Evolutionary conservation across 2,113 vertebrate species (phyloP).

Genomic region (Pelodiscus sinensis): DNA sequence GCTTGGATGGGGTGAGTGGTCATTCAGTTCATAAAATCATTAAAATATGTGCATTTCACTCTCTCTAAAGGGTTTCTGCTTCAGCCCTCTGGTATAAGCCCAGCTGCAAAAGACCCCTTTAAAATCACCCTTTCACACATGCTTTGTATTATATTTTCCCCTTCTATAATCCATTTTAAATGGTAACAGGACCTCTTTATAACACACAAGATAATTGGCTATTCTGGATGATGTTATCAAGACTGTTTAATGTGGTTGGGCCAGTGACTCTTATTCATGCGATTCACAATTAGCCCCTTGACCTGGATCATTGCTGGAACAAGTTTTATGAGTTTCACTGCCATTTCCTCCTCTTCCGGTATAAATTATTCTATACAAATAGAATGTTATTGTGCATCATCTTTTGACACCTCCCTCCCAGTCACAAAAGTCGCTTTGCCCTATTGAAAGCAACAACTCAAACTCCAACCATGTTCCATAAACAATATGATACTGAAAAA

Average conservation of each 20-base stretch:
- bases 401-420: conserved; percentile 1
- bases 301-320: conserved; percentile 72
- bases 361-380: conserved; percentile 66
- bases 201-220: conserved; percentile 65
- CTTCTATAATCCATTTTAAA: conserved; percentile 27
- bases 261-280: conserved; percentile 61
- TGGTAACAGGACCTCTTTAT: conserved; percentile 45
- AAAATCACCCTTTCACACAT: conserved; percentile 36
- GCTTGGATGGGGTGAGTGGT: background rate
- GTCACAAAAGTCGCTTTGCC: background rate
- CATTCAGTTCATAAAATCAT: background rate
- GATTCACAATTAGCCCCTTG: conserved; percentile 66
- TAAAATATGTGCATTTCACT: background rate
- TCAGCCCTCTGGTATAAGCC: background rate
- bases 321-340: conserved; percentile 73
- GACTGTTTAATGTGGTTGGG: conserved; percentile 58
- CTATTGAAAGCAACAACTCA: background rate
- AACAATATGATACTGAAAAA: conserved; percentile 18
- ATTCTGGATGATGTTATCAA: conserved; percentile 64
- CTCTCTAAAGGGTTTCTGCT: background rate
- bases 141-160: conserved; percentile 22
- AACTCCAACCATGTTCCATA: conserved; percentile 6
- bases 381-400: conserved; percentile 55
- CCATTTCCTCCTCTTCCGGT: background rate
- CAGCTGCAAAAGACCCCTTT: conserved; percentile 12